Evolutionary conservation across 2,113 vertebrate species (phyloP).

Genomic region (Salvelinus alpinus): DNA sequence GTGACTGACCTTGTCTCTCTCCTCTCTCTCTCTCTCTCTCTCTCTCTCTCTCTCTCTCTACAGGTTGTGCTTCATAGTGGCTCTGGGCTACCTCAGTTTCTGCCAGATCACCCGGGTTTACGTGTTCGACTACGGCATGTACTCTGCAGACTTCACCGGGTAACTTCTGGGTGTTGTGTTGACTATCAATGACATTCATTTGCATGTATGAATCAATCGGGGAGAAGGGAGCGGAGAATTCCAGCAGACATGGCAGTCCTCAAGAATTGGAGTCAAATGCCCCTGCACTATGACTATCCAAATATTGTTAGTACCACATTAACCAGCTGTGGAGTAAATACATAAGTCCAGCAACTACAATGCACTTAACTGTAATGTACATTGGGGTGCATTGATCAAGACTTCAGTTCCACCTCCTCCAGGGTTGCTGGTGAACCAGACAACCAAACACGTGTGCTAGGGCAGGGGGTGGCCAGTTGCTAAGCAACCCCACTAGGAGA

Average conservation of each 20-base stretch:
- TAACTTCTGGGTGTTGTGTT: slow-evolving; percentile 69
- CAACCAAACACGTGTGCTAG: slow-evolving; percentile 41
- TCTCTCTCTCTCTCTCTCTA: slow-evolving; percentile 48
- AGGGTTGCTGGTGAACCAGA: slow-evolving; percentile 57
- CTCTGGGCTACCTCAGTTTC: slow-evolving; percentile 93
- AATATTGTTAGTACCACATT: not conserved
- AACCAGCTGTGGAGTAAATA: not conserved
- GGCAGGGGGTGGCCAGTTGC: slow-evolving; percentile 58
- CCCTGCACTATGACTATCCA: too few relatives aligned
- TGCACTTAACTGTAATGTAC: not conserved
- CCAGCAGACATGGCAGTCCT: not conserved
- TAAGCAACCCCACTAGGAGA: slow-evolving; percentile 57
- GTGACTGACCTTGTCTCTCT: slow-evolving; percentile 13
- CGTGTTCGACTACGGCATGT: slow-evolving; percentile 97
- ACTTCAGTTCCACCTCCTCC: slow-evolving; percentile 34
- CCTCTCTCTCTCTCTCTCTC: slow-evolving; percentile 48
- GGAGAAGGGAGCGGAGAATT: not conserved
- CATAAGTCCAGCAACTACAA: not conserved
- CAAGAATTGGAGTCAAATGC: not conserved
- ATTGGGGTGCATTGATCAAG: not conserved
- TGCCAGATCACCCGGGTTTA: slow-evolving; percentile 98
- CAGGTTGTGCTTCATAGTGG: slow-evolving; percentile 96
- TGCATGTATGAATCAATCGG: not conserved
- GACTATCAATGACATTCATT: not conserved
- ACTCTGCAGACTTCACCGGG: slow-evolving; percentile 98